Evolutionary conservation across 2,113 vertebrate species (phyloP).

Genomic region (Mormoops blainvillei): DNA sequence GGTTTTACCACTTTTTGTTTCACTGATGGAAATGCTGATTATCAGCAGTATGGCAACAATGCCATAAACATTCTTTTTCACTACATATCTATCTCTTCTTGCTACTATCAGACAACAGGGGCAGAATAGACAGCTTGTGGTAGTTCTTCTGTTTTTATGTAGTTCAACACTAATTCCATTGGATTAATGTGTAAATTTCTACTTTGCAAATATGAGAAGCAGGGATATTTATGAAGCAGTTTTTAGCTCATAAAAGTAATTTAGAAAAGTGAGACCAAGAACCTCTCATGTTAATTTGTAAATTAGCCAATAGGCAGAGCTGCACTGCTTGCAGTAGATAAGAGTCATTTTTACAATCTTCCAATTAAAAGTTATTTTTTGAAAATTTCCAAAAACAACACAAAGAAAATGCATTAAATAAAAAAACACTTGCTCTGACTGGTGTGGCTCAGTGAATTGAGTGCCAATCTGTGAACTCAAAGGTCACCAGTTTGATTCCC

Average conservation of each 20-base stretch:
- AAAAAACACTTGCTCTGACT: no score
- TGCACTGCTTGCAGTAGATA: not conserved
- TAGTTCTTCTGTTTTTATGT: constrained; percentile 3
- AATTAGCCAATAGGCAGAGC: not conserved
- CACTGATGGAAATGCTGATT: not conserved
- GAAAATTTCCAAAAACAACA: constrained; percentile 13
- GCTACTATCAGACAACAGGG: not conserved
- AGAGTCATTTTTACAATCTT: not conserved
- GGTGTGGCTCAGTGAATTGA: no score
- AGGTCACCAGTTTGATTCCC: no score
- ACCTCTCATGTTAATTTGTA: not conserved
- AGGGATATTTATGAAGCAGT: not conserved
- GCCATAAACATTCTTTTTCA: not conserved
- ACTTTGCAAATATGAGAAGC: constrained; percentile 33
- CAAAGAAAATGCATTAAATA: not conserved
- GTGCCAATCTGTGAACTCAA: no score
- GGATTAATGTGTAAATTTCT: not conserved
- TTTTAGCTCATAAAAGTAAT: not conserved
- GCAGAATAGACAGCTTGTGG: not conserved
- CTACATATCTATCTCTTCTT: not conserved
- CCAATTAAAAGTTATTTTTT: not conserved
- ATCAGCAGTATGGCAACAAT: not conserved
- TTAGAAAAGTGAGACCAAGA: not conserved
- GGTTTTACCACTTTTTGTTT: constrained; percentile 6
- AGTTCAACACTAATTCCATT: not conserved